Percentiles rank a stretch among this genome's conserved stretches.
Evolutionary conservation across 2,113 vertebrate genomes (phyloP).

Genomic region (Myotis davidii): DNA sequence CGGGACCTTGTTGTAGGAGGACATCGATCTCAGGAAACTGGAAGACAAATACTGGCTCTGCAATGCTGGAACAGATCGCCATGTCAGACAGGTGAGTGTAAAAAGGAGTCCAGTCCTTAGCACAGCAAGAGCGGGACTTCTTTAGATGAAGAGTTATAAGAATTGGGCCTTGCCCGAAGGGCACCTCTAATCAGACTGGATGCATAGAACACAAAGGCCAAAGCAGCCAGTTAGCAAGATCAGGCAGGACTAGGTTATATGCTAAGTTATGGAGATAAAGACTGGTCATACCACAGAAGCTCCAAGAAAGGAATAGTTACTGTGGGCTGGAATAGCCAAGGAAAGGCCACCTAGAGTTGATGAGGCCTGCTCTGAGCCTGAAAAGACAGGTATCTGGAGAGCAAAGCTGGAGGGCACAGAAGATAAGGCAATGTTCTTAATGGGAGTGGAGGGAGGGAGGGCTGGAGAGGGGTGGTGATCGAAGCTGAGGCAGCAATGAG

Average conservation of each 20-base stretch:
- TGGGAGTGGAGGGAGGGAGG: too few species aligned
- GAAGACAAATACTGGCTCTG: slow-evolving; percentile 99
- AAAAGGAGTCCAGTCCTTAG: not conserved
- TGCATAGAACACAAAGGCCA: not conserved
- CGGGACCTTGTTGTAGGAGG: slow-evolving; percentile 88
- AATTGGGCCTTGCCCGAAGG: not conserved
- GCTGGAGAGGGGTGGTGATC: too few species aligned
- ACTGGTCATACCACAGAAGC: not conserved
- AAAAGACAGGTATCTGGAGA: not conserved
- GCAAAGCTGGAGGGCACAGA: not conserved
- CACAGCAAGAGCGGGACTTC: not conserved
- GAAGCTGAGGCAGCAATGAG: not conserved
- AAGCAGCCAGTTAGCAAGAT: not conserved
- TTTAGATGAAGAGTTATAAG: not conserved
- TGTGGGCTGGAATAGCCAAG: not conserved
- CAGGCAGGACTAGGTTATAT: not conserved
- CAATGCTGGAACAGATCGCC: slow-evolving; percentile 99
- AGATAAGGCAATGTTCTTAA: not conserved
- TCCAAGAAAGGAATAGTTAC: not conserved
- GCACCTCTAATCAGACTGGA: not conserved
- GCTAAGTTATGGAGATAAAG: slow-evolving; percentile 29
- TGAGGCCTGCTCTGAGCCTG: not conserved
- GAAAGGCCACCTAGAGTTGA: not conserved
- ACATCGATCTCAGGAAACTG: slow-evolving; percentile 99
- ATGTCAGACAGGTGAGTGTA: slow-evolving; percentile 97